phyloP scores from a whole-genome alignment of 2,797 vertebrate genomes.

The Austrolebias charrua region DNA sequence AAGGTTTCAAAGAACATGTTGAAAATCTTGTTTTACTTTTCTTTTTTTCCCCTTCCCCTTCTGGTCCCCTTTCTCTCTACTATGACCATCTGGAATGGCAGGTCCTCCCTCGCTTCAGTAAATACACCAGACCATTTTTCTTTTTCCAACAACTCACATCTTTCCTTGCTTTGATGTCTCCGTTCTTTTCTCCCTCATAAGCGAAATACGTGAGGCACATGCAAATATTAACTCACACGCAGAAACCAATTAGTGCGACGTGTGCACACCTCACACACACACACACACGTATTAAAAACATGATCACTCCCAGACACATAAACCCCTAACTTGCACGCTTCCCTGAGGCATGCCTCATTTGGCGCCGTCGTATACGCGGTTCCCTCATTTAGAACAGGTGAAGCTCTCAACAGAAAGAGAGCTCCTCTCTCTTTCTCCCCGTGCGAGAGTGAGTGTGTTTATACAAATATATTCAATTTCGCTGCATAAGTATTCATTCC shows the following conservation, averaged over 20 bases:
- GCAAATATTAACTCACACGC: conserved; percentile 27
- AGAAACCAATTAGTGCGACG: conserved; percentile 28
- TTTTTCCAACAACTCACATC: conserved; percentile 20
- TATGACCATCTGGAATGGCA: conserved; percentile 37
- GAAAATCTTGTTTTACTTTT: conserved; percentile 37
- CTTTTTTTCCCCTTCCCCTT: too few species aligned
- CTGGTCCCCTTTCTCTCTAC: conserved; percentile 10
- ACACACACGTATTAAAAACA: conserved; percentile 27
- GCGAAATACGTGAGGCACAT: conserved; percentile 29
- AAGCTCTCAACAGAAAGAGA: conserved; percentile 33
- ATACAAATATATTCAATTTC: conserved; percentile 58
- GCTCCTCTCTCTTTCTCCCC: conserved; percentile 28
- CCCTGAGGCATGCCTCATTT: conserved; percentile 57
- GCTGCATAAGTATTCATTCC: conserved; percentile 65
- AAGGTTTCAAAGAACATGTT: conserved; percentile 48
- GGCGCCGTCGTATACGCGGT: conserved; percentile 41
- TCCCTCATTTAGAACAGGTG: conserved; percentile 68
- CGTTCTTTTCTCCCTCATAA: conserved; percentile 19
- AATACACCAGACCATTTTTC: conserved; percentile 10
- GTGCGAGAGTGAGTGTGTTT: conserved; percentile 40
- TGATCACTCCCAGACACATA: conserved; percentile 25
- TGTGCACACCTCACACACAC: conserved; percentile 19
- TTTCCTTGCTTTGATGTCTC: conserved; percentile 16
- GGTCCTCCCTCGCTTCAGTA: conserved; percentile 17
- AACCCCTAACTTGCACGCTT: conserved; percentile 35